phyloP scores from a whole-genome alignment of 2,888 invertebrate genomes.

The Anaspis maculata region DNA sequence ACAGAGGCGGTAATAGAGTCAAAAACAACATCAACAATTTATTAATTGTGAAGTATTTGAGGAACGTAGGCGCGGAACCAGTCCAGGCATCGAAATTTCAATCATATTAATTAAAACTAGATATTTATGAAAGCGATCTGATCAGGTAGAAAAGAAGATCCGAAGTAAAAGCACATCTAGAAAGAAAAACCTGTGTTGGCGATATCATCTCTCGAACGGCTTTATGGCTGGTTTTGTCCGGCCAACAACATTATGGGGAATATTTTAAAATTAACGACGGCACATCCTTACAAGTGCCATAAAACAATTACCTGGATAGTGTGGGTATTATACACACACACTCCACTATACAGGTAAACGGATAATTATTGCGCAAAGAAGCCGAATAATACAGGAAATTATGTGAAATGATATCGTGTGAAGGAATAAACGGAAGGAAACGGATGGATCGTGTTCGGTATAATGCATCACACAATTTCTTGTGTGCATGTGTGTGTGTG shows the following conservation, averaged over 20 bases:
- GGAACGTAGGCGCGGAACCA: constrained; percentile 9
- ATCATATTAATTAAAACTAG: constrained; percentile 11
- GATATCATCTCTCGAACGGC: constrained; percentile 9
- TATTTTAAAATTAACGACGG: constrained; percentile 12
- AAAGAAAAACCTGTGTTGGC: background rate
- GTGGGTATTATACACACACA: background rate
- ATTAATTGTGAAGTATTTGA: constrained; percentile 8
- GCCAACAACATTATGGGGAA: constrained; percentile 2
- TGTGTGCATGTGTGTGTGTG: no score
- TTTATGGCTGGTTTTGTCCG: constrained; percentile 8
- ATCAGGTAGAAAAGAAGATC: constrained; percentile 7
- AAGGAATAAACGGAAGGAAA: constrained; percentile 19
- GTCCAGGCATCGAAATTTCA: constrained; percentile 8
- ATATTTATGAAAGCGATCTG: constrained; percentile 8
- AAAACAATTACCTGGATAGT: constrained; percentile 12
- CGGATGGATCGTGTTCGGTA: constrained; percentile 21
- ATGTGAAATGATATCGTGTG: constrained; percentile 23
- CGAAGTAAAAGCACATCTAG: constrained; percentile 3
- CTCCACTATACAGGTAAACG: no score
- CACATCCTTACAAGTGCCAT: constrained; percentile 15
- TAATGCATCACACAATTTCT: no score
- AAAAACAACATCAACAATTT: constrained; percentile 1
- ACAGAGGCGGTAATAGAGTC: no score
- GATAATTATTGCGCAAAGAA: constrained; percentile 18
- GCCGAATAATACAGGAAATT: constrained; percentile 20